Base-by-base conservation (phyloP, 1,140 invertebrate genomes). In the Calosoma granatense region DNA sequence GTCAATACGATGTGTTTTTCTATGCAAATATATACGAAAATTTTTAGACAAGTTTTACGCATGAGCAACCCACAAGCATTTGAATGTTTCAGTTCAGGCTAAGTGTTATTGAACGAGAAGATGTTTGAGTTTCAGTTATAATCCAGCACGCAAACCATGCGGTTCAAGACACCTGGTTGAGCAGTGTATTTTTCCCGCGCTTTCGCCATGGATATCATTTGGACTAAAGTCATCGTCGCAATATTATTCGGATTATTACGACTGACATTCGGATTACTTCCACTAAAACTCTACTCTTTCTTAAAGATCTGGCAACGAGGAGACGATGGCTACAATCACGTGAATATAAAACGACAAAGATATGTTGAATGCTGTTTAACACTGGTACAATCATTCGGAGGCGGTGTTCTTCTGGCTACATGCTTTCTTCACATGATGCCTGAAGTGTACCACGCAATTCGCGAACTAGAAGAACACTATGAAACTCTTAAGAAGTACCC, bases 391-490 rank as follows among this genome's bases (percentile, higher is more conserved):
- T 81, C 79, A 56, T 82, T 83, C 61, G 81, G 82, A 15, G 84
- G 81, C 14, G 83, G 84, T 2, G 82, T 86, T 3, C 74, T 86
- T 22, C 72, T 86, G 55, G 84, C 80, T 20, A 85, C 83, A 1
- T 82, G 79, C 59, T 79, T 85, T 56, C 67, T 83, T 23, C 82
- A 85, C 65, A 77, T 85, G 68, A 76, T 85, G 60, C 82, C 82
- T 2, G 82, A 84, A 62, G 77, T 82, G 22, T 68, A 68, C 43
- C 54, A 67, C 9, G 69, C 66, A 0, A 59, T 71, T 6, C 59
- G 67, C 47, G 63, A 68, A 20, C 36, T 72, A 14, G 67, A 65
- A 47, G 59, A 55, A 2, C 51, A 65, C 0, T 63, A 59, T 0
- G 59, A 62, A 12, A 47, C 65, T 69, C 20, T 63, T 62, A n/a